Evolutionary conservation across 2,797 vertebrate genomes (phyloP), one percentile per base, ranked within the genome.

Genomic region (Thamnophis elegans): DNA sequence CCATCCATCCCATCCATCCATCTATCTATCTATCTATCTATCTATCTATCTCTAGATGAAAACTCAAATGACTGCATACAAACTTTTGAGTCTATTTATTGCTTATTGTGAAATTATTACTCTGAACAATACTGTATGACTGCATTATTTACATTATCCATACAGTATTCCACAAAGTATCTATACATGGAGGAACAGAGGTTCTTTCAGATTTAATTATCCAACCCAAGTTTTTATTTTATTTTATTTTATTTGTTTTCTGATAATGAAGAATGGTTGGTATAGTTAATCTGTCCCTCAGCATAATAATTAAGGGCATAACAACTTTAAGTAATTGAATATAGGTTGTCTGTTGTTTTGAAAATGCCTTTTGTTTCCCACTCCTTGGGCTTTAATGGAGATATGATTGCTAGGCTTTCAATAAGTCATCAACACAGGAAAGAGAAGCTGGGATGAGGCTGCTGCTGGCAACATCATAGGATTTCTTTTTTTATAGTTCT

Each of bases 361-460:
- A 47, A 82, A 56, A 73, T 55, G 42, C 56, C 51, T 47, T 68
- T 82, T 62, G 20, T 65, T 90, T 1, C 0, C 0, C 1, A 0
- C 1, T 0, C 32, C 18, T 55, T 54, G 90, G 1, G 2, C 6
- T 20, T 59, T 56, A 90, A 1, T 88, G 53, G 91, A 73, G 4
- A 10, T 92, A 9, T 78, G 54, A 47, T 90, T 20, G n/a, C 47
- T 47, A 59, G 65, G 55, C 5, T 78, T 51, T 82, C 82, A 54
- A 42, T 91, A 26, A 85, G 85, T 89, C n/a, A 58, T 89, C 89
- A 58, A 85, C 36, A 73, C 51, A 47, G 22, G 95, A 89, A 94
- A 2, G 1, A 28, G 92, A 93, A 93, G 47, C 1, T 55, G 10
- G 28, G 93, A 91, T 32, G 5, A 2, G 92, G 90, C 1, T 55